A percentile compares a stretch with the other conserved stretches of the same genome.
Evolutionary conservation across 2,888 invertebrate genomes (phyloP).

Genomic region (Oeneis ivallda): DNA sequence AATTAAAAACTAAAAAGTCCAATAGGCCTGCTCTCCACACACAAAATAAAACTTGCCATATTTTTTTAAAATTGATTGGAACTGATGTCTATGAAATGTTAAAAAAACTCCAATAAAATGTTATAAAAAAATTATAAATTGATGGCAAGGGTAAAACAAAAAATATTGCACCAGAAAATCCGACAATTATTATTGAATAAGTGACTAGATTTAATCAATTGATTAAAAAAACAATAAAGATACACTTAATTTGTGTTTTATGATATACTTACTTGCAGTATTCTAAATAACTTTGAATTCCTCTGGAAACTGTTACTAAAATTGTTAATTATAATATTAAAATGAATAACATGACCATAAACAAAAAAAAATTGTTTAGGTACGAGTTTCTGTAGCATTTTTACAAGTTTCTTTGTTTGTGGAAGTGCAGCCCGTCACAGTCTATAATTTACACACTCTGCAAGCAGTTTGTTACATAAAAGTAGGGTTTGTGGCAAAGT

Average conservation of each 20-base stretch:
- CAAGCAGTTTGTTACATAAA: slow-evolving; percentile 47
- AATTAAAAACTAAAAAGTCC: slow-evolving; percentile 64
- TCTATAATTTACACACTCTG: slow-evolving; percentile 71
- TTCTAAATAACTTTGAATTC: neutral
- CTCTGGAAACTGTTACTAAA: neutral
- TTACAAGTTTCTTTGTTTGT: slow-evolving; percentile 23
- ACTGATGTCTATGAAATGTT: neutral
- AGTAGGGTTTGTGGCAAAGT: slow-evolving; percentile 29
- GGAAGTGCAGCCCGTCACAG: slow-evolving; percentile 35
- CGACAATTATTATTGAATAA: neutral
- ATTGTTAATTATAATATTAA: neutral
- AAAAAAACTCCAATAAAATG: neutral
- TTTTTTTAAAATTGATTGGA: neutral
- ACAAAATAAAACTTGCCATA: slow-evolving; percentile 17
- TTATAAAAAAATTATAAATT: neutral
- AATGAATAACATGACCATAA: neutral
- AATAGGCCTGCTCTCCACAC: slow-evolving; percentile 47
- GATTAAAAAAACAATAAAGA: neutral
- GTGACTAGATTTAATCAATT: slow-evolving; percentile 10
- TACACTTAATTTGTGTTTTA: neutral
- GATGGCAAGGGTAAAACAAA: neutral
- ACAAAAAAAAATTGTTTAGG: neutral
- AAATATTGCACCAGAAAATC: slow-evolving; percentile 7
- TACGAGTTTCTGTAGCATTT: slow-evolving; percentile 38
- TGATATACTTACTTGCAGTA: no score